phyloP scores from a whole-genome alignment of 2,888 invertebrate species.

The Pogonocherus hispidulus region DNA sequence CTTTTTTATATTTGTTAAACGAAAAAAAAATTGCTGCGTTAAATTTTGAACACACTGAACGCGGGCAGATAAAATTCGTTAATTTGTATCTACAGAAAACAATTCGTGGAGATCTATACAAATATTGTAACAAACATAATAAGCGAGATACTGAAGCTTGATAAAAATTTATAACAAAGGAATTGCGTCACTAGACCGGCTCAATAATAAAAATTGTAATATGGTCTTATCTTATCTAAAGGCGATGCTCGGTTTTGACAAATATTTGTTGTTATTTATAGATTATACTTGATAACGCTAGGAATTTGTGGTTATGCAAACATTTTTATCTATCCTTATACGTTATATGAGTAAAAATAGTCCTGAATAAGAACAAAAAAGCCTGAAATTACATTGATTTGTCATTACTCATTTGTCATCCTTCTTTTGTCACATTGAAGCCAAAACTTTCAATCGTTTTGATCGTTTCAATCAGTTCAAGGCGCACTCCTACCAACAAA shows the following conservation, averaged over 20 bases:
- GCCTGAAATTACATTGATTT: too few relatives aligned
- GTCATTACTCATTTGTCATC: too few relatives aligned
- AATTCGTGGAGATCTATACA: constrained; percentile 40
- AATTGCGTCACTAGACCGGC: constrained; percentile 39
- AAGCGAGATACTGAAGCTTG: constrained; percentile 33
- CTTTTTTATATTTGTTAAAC: too few relatives aligned
- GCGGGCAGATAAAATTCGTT: too few relatives aligned
- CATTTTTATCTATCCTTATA: neutral
- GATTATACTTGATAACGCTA: constrained; percentile 15
- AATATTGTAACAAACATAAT: constrained; percentile 41
- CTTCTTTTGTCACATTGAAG: too few relatives aligned
- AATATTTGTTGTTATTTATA: constrained; percentile 34
- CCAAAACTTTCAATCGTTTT: too few relatives aligned
- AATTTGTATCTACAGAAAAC: constrained; percentile 25
- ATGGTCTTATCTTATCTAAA: constrained; percentile 35
- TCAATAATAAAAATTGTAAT: constrained; percentile 34
- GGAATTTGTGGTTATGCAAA: neutral
- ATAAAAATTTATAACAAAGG: constrained; percentile 38
- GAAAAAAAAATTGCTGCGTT: too few relatives aligned
- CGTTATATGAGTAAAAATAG: neutral
- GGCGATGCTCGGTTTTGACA: constrained; percentile 14
- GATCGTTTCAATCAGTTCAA: too few relatives aligned
- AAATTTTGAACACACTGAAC: too few relatives aligned
- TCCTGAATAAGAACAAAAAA: neutral
- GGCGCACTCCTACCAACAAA: too few relatives aligned